Base-by-base conservation (phyloP, 2,797 vertebrate genomes). In the Sparus aurata region DNA sequence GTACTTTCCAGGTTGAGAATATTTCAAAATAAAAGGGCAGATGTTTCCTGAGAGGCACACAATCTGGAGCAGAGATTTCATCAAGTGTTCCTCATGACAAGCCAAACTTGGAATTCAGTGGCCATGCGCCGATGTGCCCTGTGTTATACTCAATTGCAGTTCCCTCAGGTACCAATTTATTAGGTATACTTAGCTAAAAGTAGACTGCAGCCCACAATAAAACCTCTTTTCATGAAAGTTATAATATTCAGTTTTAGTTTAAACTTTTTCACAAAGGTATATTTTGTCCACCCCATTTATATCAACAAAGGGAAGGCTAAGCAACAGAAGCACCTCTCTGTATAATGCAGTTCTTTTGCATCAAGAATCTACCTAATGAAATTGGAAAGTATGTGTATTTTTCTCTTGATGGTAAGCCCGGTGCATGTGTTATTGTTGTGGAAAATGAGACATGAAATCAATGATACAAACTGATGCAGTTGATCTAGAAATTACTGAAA, bases 11-110 rank as follows among this genome's bases (percentile, higher is more conserved):
- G 54, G 50, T 75, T 38, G 53, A 34, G 13, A 5, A 50, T 43
- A 63, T 73, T 61, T 59, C 30, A 1, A 55, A 77, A 67, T 55
- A 3, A 43, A 60, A 7, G 0, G 5, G 3, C 18, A 34, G 4
- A 10, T n/a, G 15, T 45, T 71, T 41, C 23, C 49, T 68, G 57
- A 47, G 27, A 17, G 16, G 41, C 47, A 12, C 25, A 64, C 13
- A 30, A 46, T 17, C 27, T 17, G 27, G 17, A 61, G 23, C 12
- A 27, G 22, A 77, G 71, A 68, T 70, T 72, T 74, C 13, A 66
- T 41, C 18, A 53, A 66, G 46, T 52, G 15, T 59, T 63, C 62
- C 20, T 68, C 30, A 49, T 45, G 17, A 47, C 3, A 3, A 68
- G 43, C 10, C 49, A 77, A 46, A 45, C 30, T 12, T 52, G 1